Base-by-base conservation (phyloP, 2,888 invertebrate genomes). In the Bimastos eiseni region DNA sequence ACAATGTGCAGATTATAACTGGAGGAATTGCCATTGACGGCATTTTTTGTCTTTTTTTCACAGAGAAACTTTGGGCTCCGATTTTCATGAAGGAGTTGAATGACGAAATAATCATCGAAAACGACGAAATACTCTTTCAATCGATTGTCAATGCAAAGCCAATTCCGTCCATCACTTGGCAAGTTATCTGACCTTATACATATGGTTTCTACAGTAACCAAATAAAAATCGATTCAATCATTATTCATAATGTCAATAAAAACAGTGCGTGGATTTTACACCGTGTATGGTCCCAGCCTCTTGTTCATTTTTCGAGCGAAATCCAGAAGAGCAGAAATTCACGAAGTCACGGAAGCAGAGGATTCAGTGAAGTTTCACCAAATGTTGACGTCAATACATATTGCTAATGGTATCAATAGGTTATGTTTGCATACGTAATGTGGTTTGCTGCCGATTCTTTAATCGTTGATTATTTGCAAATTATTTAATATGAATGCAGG, bases 41-140 rank as follows among this genome's bases (percentile, higher is more conserved):
- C 24, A 49, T n/a, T n/a, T 30, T n/a, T n/a, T 70, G 55, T 55
- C 30, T 55, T 24, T 5, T 49, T 70, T 30, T 37, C 8, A 8
- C 89, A 89, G 89, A 89, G 37, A 89, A 89, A 49, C 44, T 89
- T 8, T 89, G 89, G 89, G 36, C 89, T 38, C 89, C 89, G 19
- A 37, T 44, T 44, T 89, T 89, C 30, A 89, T n/a, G 38, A 34
- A 89, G 33, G 41, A 34, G 15, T 30, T 89, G 33, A 21, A 33
- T 34, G 41, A 89, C 49, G 49, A 41, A 33, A 37, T 36, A 24
- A 33, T 44, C 19, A 89, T 89, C n/a, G 89, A 89, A 41, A 44
- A 89, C 0, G 89, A 49, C 36, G 41, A 41, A 6, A 33, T 89
- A n/a, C 5, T 1, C 37, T 41, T 89, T 41, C 33, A 38, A 33